Percentiles rank a stretch among this genome's conserved stretches.
Evolutionary conservation across 2,797 vertebrate species (phyloP).

Genomic region (Gymnocypris eckloni): DNA sequence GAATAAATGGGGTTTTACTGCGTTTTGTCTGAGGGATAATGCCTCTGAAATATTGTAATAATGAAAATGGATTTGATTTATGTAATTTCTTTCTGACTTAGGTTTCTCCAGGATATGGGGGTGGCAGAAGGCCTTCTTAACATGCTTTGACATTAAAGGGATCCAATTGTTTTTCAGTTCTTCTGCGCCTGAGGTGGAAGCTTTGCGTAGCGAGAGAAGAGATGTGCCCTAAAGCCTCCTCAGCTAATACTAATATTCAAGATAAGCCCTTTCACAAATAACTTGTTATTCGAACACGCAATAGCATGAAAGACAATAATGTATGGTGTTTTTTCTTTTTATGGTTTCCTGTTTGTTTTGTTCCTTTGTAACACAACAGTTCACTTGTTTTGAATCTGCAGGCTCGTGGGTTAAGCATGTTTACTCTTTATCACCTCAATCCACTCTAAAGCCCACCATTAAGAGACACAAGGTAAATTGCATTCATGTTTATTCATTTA

Average conservation of each 20-base stretch:
- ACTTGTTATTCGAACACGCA: slow-evolving; percentile 72
- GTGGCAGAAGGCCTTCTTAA: slow-evolving; percentile 43
- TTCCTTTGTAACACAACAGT: neutral
- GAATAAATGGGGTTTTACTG: slow-evolving; percentile 76
- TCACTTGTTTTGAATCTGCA: slow-evolving; percentile 22
- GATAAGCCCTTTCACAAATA: slow-evolving; percentile 68
- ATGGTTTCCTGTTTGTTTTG: slow-evolving; percentile 41
- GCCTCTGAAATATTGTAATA: slow-evolving; percentile 75
- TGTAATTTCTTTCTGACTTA: slow-evolving; percentile 49
- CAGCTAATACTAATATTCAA: slow-evolving; percentile 63
- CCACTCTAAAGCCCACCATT: neutral
- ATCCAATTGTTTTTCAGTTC: slow-evolving; percentile 53
- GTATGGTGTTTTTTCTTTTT: slow-evolving; percentile 5
- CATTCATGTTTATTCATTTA: neutral
- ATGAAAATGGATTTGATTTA: slow-evolving; percentile 79
- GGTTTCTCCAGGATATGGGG: slow-evolving; percentile 66
- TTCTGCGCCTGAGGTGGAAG: slow-evolving; percentile 54
- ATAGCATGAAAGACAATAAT: slow-evolving; percentile 75
- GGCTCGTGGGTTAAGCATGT: neutral
- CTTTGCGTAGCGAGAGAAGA: slow-evolving; percentile 47
- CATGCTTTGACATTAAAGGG: slow-evolving; percentile 52
- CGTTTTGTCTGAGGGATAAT: slow-evolving; percentile 76
- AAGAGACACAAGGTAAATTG: neutral
- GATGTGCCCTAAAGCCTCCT: slow-evolving; percentile 41
- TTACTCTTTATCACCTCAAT: neutral